These are phyloP conservation scores for Lates japonicus DNA, from an alignment of 2,797 vertebrate genomes.

Conservation along the genomic window DNA sequence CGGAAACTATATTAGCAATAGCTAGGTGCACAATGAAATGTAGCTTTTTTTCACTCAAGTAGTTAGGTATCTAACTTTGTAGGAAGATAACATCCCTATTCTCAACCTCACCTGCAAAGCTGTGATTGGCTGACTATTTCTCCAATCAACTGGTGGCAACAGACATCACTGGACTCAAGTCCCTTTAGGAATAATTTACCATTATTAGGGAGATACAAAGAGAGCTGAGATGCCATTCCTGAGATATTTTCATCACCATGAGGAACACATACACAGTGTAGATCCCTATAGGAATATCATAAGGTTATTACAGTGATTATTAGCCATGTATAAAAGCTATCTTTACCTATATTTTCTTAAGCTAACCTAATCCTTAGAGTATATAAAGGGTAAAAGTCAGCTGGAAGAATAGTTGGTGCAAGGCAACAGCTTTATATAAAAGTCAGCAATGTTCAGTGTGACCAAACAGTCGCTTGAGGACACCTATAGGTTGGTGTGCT, in stretches of 20 bases:
- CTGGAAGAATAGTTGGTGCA: conserved; percentile 5
- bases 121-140: neutral
- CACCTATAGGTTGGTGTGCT: conserved; percentile 23
- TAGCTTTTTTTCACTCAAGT: neutral
- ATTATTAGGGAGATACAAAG: neutral
- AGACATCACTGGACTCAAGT: neutral
- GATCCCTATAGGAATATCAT: neutral
- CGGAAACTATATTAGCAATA: too few relatives aligned
- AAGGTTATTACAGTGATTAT: neutral
- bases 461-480: conserved; percentile 36
- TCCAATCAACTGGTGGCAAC: neutral
- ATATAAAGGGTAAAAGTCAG: conserved; percentile 13
- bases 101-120: too few relatives aligned
- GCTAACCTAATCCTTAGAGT: neutral
- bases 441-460: conserved; percentile 38
- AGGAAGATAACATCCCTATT: neutral
- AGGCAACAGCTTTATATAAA: conserved; percentile 14
- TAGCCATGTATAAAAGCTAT: neutral
- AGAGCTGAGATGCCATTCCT: neutral
- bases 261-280: neutral
- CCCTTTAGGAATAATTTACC: neutral
- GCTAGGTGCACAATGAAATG: neutral
- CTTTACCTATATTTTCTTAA: neutral
- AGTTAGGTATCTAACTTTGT: neutral
- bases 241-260: neutral